Base-by-base conservation (phyloP, 1,140 invertebrate species). In the Camponotus pennsylvanicus region DNA sequence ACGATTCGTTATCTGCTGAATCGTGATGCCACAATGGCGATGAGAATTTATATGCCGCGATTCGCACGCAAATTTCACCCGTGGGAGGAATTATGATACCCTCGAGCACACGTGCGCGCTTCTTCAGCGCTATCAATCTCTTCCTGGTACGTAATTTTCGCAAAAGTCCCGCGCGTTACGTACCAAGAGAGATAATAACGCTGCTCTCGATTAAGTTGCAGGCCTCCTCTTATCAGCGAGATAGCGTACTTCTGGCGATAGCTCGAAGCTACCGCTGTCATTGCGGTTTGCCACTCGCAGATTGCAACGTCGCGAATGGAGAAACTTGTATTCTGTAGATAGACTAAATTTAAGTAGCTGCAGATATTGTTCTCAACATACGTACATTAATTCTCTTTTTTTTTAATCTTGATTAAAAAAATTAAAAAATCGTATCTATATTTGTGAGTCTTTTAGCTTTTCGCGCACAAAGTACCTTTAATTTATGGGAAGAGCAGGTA, bases 211-310 rank as follows among this genome's bases (percentile, higher is more conserved):
- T 83, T 83, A 75, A 63, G 40, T 82, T 9, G 67, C 55, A 34
- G 27, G 6, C 5, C 69, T 49, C 40, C 18, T 49, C 63, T 83
- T 83, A 83, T 83, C 55, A 32, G n/a, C 52, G 69, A 61, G 79
- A 83, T 83, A 83, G 69, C 69, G n/a, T 83, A 75, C 42, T 61
- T 75, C 63, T 82, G 79, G 27, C 40, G 79, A 82, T 61, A 73
- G 52, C 40, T 18, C 52, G 71, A 13, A 73, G 32, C 49, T 67
- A n/a, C 63, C 34, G 78, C 37, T 73, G 73, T 73, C 55, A 18
- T 83, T 21, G 55, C 55, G 40, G 5, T 42, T 42, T 27, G 55
- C 18, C 27, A 59, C 52, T 67, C 52, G 18, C 61, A 52, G 42
- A 79, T 52, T 42, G 55, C 55, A 21, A 45, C 27, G 13, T 45